These are phyloP conservation scores for Dufourea novaeangliae DNA, from an alignment of 1,140 invertebrate genomes.

Conservation along the genomic window DNA sequence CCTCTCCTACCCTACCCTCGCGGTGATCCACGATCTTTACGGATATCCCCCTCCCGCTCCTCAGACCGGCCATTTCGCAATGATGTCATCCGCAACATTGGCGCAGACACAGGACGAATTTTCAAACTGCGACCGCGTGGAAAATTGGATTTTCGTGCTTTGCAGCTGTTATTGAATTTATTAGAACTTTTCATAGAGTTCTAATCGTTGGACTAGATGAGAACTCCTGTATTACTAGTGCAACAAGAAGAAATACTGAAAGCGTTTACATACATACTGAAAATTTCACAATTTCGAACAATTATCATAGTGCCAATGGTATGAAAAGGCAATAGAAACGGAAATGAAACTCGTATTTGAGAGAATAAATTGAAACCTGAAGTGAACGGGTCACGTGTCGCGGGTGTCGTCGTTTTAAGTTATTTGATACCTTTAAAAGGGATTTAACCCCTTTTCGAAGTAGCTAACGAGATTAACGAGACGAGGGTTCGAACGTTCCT, in stretches of 20 bases:
- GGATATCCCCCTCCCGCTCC: constrained; percentile 49
- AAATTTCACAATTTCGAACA: too few species aligned
- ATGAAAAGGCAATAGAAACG: background rate
- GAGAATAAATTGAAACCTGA: constrained; percentile 19
- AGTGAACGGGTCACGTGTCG: background rate
- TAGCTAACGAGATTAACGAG: constrained; percentile 12
- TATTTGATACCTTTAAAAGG: background rate
- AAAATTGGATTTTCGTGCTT: background rate
- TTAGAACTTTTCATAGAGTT: too few species aligned
- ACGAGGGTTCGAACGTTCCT: background rate
- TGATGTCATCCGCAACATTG: constrained; percentile 73
- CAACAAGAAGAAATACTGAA: too few species aligned
- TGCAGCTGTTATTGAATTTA: too few species aligned
- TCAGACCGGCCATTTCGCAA: constrained; percentile 57
- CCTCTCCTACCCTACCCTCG: constrained; percentile 1
- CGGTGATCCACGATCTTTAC: constrained; percentile 60
- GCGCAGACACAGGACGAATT: constrained; percentile 44
- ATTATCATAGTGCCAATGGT: too few species aligned
- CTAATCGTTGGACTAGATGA: too few species aligned
- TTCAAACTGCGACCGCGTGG: background rate
- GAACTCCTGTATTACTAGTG: too few species aligned
- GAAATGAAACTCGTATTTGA: background rate
- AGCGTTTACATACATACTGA: too few species aligned
- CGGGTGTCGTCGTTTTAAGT: background rate
- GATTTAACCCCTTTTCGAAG: constrained; percentile 6